Base-by-base conservation (phyloP, 2,113 vertebrate genomes). In the Octodon degus region DNA sequence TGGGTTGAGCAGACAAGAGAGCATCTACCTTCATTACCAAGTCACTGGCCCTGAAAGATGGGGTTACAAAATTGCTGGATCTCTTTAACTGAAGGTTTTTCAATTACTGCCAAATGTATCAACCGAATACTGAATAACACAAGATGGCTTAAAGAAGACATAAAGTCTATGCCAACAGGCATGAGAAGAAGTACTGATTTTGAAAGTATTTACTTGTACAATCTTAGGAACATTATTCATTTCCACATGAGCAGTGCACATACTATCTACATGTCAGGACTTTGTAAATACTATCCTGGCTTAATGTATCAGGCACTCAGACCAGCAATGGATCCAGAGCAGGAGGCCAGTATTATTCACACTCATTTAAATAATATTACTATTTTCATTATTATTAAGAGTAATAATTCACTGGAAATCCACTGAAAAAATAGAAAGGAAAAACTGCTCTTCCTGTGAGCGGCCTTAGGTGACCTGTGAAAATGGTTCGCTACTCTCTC, bases 1-100 rank as follows among this genome's bases (percentile, higher is more conserved):
- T 99, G 74, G 99, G 99, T 93, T 99, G 99, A 65, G 99, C 99
- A 27, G 99, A 99, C 37, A 99, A 98, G 97, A 99, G 99, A 91
- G 99, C 98, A 25, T 99, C 99, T 95, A 99, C 99, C 97, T 99
- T 99, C 99, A 99, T 99, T 85, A 99, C 99, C 86, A 99, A 98
- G 97, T 99, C 99, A 93, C 99, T 99, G 94, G 99, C 99, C 94
- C 99, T 99, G 97, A 93, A 97, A 97, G 60, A 97, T 0, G 9
- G 3, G 32, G 80, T 95, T 89, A 77, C 47, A 22, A 90, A 58
- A 90, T 58, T 72, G 93, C 6, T 96, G 79, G 22, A 88, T 88
- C 53, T 89, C 53, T 90, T 40, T 76, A 83, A 62, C 30, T 1
- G 8, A 77, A 96, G 17, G 79, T 74, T 95, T 94, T 27, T 62